Conservation (phyloP, 2,797 vertebrate species). For the Bucorvus abyssinicus region DNA sequence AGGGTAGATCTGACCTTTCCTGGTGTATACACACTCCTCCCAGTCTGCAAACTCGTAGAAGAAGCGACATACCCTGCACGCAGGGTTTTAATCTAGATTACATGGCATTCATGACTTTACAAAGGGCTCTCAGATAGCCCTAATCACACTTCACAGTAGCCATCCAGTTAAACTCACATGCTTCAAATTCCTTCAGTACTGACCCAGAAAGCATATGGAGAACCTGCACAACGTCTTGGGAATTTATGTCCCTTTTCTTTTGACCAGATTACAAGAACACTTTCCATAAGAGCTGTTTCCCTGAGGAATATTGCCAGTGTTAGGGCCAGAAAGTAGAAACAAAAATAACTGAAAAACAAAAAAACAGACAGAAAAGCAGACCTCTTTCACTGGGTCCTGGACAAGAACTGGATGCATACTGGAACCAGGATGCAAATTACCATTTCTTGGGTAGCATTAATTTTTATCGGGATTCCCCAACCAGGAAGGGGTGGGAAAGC, state of each 20-base stretch:
- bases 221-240: not conserved
- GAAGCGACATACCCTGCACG: not conserved
- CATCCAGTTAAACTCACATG: not conserved
- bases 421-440: not conserved
- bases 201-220: not conserved
- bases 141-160: not conserved
- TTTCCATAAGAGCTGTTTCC: not conserved
- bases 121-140: conserved; percentile 4
- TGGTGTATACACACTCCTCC: not conserved
- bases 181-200: conserved; percentile 14
- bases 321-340: not conserved
- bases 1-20: not conserved
- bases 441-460: not conserved
- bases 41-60: not conserved
- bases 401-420: not conserved
- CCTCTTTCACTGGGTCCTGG: not conserved
- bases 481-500: not conserved
- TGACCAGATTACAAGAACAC: not conserved
- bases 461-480: not conserved
- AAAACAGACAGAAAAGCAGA: not conserved
- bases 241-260: not conserved
- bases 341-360: not conserved
- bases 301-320: not conserved
- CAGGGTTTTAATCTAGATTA: not conserved
- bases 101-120: not conserved